A percentile compares a stretch with the other conserved stretches of the same genome.
Conservation (phyloP, 2,888 invertebrate species). For the Podotricha telesiphe region DNA sequence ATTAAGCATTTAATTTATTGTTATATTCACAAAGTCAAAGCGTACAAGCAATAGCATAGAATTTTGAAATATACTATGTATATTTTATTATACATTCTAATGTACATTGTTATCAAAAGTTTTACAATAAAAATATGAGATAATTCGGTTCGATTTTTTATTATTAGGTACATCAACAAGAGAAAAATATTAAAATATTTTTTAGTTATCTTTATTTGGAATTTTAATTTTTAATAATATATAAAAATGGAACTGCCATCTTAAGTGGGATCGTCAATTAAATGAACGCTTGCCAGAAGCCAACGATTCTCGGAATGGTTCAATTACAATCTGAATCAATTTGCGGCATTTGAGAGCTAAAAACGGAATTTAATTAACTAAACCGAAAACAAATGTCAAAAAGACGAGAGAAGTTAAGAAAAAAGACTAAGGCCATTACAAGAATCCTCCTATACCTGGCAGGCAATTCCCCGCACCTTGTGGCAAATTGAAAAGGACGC, state of each 20-base stretch:
- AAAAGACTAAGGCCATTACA: conserved; percentile 50
- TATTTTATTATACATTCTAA: too few relatives aligned
- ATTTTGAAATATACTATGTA: too few relatives aligned
- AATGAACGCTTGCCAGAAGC: conserved; percentile 25
- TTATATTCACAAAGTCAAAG: too few relatives aligned
- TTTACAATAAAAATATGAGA: too few relatives aligned
- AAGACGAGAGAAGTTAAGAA: conserved; percentile 66
- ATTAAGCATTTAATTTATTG: too few relatives aligned
- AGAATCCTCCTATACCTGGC: conserved; percentile 52
- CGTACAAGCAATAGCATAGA: too few relatives aligned
- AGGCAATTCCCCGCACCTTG: conserved; percentile 64
- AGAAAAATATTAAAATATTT: too few relatives aligned
- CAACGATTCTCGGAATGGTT: conserved; percentile 26
- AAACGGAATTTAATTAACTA: conserved; percentile 74
- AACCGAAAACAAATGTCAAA: conserved; percentile 70
- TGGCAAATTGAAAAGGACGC: conserved; percentile 83
- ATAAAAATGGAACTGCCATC: not conserved
- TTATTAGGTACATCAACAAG: too few relatives aligned
- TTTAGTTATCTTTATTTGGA: too few relatives aligned
- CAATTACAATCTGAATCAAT: conserved; percentile 63
- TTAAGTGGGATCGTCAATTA: conserved; percentile 7
- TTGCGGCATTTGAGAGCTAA: conserved; percentile 62
- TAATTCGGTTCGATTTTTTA: too few relatives aligned
- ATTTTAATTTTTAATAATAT: too few relatives aligned
- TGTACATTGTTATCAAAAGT: too few relatives aligned